Evolutionary conservation across 35 echinoderm and acorn worm species (phyloP).

Genomic region (Lytechinus pictus): DNA sequence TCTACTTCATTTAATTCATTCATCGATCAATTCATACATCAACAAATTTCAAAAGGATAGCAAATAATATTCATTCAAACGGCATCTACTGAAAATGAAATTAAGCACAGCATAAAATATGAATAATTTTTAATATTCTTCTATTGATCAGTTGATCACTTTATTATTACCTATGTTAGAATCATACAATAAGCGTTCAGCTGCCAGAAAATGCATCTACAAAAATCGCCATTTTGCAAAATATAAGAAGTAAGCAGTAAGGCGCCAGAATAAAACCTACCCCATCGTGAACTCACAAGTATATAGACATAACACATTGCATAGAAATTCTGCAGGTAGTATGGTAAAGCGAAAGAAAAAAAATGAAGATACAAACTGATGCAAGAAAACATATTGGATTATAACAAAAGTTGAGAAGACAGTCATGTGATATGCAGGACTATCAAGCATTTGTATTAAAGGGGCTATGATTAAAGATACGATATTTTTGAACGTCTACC

Average conservation of each 20-base stretch:
- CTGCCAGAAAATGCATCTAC: neutral
- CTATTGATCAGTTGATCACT: neutral
- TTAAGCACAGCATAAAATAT: neutral
- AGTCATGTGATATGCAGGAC: too few species aligned
- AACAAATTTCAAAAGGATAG: neutral
- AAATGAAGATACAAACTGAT: neutral
- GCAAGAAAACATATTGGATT: neutral
- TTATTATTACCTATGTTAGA: slow-evolving; percentile 2
- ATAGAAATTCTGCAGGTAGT: neutral
- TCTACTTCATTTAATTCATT: neutral
- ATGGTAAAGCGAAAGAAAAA: neutral
- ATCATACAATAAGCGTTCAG: slow-evolving; percentile 2
- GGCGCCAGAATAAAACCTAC: neutral
- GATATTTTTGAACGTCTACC: too few species aligned
- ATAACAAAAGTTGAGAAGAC: too few species aligned
- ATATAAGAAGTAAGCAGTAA: neutral
- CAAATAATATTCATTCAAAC: neutral
- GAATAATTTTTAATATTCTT: neutral
- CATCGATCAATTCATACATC: neutral
- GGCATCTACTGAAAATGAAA: neutral
- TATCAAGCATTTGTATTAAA: too few species aligned
- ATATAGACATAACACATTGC: neutral
- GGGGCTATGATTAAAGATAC: too few species aligned
- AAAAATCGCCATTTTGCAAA: neutral
- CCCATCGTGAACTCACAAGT: neutral